Conservation (phyloP, 2,888 invertebrate species). For the Leptothorax acervorum region DNA sequence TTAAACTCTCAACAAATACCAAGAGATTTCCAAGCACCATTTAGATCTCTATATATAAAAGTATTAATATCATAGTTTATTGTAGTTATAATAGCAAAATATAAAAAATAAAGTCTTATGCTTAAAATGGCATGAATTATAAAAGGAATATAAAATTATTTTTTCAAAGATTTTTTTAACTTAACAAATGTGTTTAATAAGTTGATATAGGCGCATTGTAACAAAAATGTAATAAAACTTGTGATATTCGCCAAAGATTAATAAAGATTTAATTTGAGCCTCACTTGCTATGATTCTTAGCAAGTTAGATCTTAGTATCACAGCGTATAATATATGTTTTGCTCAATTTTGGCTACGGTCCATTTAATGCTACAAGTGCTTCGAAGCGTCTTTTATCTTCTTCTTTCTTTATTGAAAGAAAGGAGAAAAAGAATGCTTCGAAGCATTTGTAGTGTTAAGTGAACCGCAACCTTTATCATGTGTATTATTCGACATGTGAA, state of each 20-base stretch:
- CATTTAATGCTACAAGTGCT: too few species aligned
- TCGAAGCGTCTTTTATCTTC: too few species aligned
- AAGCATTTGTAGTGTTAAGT: too few species aligned
- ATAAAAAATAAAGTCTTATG: background rate
- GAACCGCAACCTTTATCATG: background rate
- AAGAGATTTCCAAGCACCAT: background rate
- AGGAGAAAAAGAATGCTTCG: too few species aligned
- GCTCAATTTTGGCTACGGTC: too few species aligned
- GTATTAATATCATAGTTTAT: background rate
- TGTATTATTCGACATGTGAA: background rate
- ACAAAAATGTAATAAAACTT: background rate
- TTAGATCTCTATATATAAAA: background rate
- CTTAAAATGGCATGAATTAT: background rate
- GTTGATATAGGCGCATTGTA: background rate
- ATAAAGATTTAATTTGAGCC: slow-evolving; percentile 11
- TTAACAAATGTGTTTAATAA: background rate
- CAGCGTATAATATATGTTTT: background rate
- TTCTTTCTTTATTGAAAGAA: too few species aligned
- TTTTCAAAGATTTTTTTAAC: background rate
- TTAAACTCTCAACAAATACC: background rate
- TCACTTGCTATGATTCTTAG: background rate
- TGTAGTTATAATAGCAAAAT: background rate
- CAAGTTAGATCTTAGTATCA: background rate
- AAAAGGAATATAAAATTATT: slow-evolving; percentile 2
- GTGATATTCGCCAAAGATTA: background rate